Evolutionary conservation across 2,113 vertebrate genomes (phyloP).

Genomic region (Callaeas wilsoni): DNA sequence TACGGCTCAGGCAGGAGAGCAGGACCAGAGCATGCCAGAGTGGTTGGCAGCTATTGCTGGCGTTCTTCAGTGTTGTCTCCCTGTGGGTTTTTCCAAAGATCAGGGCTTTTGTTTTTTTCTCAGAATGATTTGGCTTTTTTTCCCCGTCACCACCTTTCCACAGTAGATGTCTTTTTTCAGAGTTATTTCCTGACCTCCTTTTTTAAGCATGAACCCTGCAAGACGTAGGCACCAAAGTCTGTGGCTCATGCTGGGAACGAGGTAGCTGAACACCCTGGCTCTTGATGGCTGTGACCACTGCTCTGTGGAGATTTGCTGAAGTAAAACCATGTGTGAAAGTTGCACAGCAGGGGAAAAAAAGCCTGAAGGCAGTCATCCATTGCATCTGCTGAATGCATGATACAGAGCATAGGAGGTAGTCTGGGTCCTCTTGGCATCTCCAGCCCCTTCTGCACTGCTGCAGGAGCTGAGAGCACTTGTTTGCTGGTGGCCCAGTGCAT

Average conservation of each 20-base stretch:
- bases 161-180: not conserved
- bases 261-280: not conserved
- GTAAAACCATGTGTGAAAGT: not conserved
- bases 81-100: not conserved
- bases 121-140: not conserved
- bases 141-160: not conserved
- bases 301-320: not conserved
- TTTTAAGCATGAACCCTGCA: not conserved
- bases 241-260: accelerated
- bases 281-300: not conserved
- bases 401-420: not conserved
- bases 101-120: not conserved
- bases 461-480: not conserved
- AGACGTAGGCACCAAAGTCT: not conserved
- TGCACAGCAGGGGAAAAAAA: not conserved
- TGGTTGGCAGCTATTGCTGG: not conserved
- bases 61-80: not conserved
- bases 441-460: not conserved
- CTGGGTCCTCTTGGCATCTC: not conserved
- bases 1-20: not conserved
- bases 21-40: accelerated
- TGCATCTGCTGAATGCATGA: not conserved
- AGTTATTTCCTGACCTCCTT: not conserved
- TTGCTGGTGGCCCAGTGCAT: not conserved
- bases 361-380: not conserved